Evolutionary conservation across 2,888 invertebrate species (phyloP).

Genomic region (Cerastis leucographa): DNA sequence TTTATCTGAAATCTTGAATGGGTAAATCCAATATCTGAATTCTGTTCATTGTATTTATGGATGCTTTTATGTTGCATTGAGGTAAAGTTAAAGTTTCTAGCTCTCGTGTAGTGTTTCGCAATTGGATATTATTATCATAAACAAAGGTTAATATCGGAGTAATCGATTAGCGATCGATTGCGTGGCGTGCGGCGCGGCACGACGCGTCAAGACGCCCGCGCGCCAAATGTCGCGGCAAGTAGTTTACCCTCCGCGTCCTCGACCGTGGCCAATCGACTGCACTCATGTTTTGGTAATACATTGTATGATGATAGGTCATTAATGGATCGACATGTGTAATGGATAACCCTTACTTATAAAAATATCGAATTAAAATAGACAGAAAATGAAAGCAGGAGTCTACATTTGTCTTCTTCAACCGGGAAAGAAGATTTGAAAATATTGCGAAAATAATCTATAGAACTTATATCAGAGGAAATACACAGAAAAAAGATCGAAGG

Average conservation of each 20-base stretch:
- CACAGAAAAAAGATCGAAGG: neutral
- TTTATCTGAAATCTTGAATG: conserved; percentile 61
- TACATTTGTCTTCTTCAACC: neutral
- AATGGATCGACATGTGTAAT: conserved; percentile 35
- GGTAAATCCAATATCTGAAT: conserved; percentile 30
- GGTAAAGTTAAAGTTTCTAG: conserved; percentile 46
- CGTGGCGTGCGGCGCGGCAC: conserved; percentile 58
- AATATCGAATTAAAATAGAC: neutral
- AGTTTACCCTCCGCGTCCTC: conserved; percentile 67
- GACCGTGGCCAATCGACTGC: conserved; percentile 65
- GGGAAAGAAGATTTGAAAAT: neutral
- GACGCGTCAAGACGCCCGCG: conserved; percentile 66
- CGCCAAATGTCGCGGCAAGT: conserved; percentile 73
- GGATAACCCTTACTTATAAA: neutral
- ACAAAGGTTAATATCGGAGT: conserved; percentile 62
- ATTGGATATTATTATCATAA: conserved; percentile 59
- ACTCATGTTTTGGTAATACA: conserved; percentile 55
- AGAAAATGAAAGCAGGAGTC: neutral
- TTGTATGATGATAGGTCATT: conserved; percentile 49
- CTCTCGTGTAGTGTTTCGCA: conserved; percentile 52
- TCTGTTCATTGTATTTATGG: conserved; percentile 50
- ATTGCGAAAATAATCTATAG: neutral
- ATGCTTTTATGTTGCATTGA: conserved; percentile 37
- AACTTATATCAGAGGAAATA: neutral
- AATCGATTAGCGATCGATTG: conserved; percentile 73